Evolutionary conservation across 2,113 vertebrate genomes (phyloP).

Genomic region (Cinclus mexicanus): DNA sequence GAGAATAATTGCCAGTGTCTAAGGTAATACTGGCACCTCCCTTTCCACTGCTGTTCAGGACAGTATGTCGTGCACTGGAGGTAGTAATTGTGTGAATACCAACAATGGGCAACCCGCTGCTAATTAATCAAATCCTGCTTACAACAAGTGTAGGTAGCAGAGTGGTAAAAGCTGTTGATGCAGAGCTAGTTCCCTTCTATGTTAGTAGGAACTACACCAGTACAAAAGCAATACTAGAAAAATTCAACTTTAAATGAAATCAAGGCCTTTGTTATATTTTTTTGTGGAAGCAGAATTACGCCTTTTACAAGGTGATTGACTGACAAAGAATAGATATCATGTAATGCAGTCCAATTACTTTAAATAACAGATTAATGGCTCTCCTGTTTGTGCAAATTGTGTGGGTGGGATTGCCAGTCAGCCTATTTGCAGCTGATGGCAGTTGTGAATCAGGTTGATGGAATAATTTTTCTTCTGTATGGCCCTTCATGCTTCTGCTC

Average conservation of each 20-base stretch:
- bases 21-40: background rate
- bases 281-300: background rate
- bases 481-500: slow-evolving; percentile 43
- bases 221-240: background rate
- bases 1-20: background rate
- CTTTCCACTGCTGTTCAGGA: background rate
- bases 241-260: background rate
- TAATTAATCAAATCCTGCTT: background rate
- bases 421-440: slow-evolving; percentile 61
- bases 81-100: background rate
- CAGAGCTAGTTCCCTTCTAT: background rate
- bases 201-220: background rate
- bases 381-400: background rate
- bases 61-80: background rate
- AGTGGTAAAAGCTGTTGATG: background rate
- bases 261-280: background rate
- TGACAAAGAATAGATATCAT: background rate
- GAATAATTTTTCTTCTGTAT: slow-evolving; percentile 50
- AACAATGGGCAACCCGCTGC: background rate
- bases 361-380: slow-evolving; percentile 31
- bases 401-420: slow-evolving; percentile 11
- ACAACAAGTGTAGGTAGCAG: background rate
- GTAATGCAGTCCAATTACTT: background rate
- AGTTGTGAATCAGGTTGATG: slow-evolving; percentile 66
- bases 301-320: background rate